Percentiles rank a stretch among this genome's conserved stretches.
phyloP scores from a whole-genome alignment of 2,888 invertebrate genomes.

The Drosophila cracens region DNA sequence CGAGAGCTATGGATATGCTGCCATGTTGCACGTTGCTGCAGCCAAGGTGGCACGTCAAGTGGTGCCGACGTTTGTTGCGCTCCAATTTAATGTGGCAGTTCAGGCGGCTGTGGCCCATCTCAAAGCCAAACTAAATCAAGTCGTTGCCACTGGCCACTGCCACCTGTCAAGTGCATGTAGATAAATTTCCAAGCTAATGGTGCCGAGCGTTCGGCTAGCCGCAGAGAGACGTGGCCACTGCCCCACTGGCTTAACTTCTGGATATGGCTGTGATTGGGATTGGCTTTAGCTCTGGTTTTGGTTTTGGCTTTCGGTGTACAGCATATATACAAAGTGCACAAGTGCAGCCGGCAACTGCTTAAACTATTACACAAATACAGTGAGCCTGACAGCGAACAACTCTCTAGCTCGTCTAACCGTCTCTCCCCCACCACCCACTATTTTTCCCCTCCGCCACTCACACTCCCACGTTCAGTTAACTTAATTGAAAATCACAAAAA shows the following conservation, averaged over 20 bases:
- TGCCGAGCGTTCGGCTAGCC: conserved; percentile 61
- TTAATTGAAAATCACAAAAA: conserved; percentile 82
- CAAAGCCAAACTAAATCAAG: conserved; percentile 66
- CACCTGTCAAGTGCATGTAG: conserved; percentile 80
- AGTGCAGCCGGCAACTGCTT: conserved; percentile 68
- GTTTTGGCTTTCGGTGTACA: not conserved
- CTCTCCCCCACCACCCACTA: not conserved
- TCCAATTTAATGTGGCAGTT: conserved; percentile 77
- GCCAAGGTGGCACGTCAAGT: conserved; percentile 56
- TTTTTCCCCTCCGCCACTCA: not conserved
- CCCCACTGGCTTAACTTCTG: conserved; percentile 18
- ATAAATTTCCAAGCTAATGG: conserved; percentile 76
- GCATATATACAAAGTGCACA: conserved; percentile 15
- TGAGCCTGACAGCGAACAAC: conserved; percentile 44
- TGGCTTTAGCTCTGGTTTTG: conserved; percentile 3
- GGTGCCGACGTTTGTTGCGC: conserved; percentile 55
- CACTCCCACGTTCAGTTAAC: conserved; percentile 60
- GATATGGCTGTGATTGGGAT: conserved; percentile 30
- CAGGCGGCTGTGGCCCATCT: conserved; percentile 9
- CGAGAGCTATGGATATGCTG: conserved; percentile 48
- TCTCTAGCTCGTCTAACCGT: not conserved
- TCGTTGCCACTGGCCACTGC: conserved; percentile 41
- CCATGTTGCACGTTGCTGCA: conserved; percentile 9
- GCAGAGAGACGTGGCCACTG: conserved; percentile 55
- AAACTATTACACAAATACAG: conserved; percentile 60